Base-by-base conservation (phyloP, 1,140 invertebrate species). In the Caenorhabditis inopinata region DNA sequence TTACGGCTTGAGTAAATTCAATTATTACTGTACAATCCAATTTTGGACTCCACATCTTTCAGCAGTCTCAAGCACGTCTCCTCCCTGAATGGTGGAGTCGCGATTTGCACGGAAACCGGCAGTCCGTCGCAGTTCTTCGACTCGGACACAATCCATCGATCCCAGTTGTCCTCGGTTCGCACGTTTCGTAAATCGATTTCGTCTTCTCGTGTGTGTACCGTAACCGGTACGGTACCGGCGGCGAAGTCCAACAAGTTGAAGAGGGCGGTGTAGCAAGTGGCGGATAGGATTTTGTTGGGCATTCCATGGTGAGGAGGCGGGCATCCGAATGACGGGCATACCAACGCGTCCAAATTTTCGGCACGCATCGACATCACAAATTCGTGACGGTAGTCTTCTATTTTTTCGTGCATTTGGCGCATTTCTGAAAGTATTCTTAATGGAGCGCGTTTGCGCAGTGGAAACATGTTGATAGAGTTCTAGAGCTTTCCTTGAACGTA, bases 11-110 rank as follows among this genome's bases (percentile, higher is more conserved):
- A n/a, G n/a, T n/a, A n/a, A n/a, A n/a, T n/a, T n/a, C n/a, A n/a
- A n/a, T n/a, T n/a, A n/a, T n/a, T 48, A 48, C 46, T 48, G 18
- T 68, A 68, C 32, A 68, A 42, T 23, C 58, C 58, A n/a, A 68
- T 68, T 2, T n/a, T 38, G 1, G 14, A 23, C 74, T 87, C 86
- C 29, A 87, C 76, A 12, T 82, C 47, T 45, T 85, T 85, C 85
- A 87, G 88, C 11, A 87, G 23, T 14, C 49, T 76, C 16, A 87
- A 62, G 48, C 87, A 88, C 25, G 85, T 53, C 49, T 88, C 86
- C 51, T 87, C 86, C 38, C 83, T 48, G 49, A 48, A 87, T 11
- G 87, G 86, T 18, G 75, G 53, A 16, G 87, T 78, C 47, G 86
- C 86, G 11, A 87, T 78, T 82, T 87, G 85, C 7, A 87, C 87